These are phyloP conservation scores for Opisthocomus hoazin DNA, from an alignment of 2,113 vertebrate species.

Conservation along the genomic window DNA sequence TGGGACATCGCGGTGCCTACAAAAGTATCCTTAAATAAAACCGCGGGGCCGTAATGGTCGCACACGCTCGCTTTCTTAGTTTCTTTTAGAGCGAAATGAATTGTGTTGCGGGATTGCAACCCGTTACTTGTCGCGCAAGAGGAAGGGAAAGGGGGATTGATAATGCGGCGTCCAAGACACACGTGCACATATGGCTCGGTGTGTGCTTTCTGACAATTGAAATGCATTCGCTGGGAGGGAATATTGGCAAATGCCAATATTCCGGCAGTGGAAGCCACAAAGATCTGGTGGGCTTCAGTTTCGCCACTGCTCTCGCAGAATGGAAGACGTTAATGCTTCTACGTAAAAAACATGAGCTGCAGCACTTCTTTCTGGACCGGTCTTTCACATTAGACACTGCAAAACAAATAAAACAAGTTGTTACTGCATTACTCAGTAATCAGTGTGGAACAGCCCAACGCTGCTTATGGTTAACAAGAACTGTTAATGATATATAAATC, in stretches of 20 bases:
- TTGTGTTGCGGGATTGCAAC: neutral
- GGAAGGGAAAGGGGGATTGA: neutral
- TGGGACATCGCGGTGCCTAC: neutral
- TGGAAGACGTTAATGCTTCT: neutral
- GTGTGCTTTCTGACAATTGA: conserved; percentile 47
- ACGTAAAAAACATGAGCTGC: conserved; percentile 72
- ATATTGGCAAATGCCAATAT: neutral
- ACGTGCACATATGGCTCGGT: neutral
- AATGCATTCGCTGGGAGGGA: neutral
- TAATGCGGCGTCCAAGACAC: neutral
- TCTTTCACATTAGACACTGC: conserved; percentile 87
- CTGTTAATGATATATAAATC: conserved; percentile 55
- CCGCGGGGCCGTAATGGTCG: neutral
- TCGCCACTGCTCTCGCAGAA: neutral
- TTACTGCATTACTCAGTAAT: conserved; percentile 28
- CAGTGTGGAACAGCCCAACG: conserved; percentile 24
- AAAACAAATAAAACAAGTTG: conserved; percentile 62
- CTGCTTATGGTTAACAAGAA: conserved; percentile 35
- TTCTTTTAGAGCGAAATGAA: neutral
- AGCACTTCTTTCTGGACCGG: conserved; percentile 78
- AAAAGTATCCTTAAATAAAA: neutral
- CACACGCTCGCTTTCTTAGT: neutral
- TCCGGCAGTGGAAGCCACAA: neutral
- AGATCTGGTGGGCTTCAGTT: neutral
- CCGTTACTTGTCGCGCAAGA: neutral